Evolutionary conservation across 2,113 vertebrate genomes (phyloP).

Genomic region (Halcyon senegalensis): DNA sequence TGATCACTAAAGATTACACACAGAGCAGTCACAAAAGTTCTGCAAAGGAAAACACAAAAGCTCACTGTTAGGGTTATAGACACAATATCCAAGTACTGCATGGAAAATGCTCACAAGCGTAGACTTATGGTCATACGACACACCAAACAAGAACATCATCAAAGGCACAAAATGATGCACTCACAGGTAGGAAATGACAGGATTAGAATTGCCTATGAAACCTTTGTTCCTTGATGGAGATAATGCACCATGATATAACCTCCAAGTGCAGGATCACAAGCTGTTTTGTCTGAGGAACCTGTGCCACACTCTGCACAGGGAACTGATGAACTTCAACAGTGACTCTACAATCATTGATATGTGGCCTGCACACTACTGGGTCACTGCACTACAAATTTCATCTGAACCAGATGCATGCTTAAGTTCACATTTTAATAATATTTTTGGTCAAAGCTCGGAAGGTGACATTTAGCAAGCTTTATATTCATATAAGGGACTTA

Average conservation of each 20-base stretch:
- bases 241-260: not conserved
- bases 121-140: not conserved
- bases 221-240: not conserved
- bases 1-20: slow-evolving; percentile 45
- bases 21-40: not conserved
- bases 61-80: not conserved
- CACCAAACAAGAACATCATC: not conserved
- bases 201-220: not conserved
- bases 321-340: not conserved
- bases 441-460: not conserved
- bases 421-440: not conserved
- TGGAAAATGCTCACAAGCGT: not conserved
- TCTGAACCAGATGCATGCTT: not conserved
- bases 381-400: not conserved
- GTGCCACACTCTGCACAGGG: not conserved
- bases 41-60: slow-evolving; percentile 30
- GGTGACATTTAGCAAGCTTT: not conserved
- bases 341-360: not conserved
- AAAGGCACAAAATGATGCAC: not conserved
- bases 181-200: not conserved
- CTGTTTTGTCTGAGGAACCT: not conserved
- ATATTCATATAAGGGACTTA: not conserved
- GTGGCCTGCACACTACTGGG: not conserved
- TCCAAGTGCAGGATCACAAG: not conserved
- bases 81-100: not conserved